These are phyloP conservation scores for Bubalus kerabau DNA, from an alignment of 2,113 vertebrate genomes.

Conservation along the genomic window DNA sequence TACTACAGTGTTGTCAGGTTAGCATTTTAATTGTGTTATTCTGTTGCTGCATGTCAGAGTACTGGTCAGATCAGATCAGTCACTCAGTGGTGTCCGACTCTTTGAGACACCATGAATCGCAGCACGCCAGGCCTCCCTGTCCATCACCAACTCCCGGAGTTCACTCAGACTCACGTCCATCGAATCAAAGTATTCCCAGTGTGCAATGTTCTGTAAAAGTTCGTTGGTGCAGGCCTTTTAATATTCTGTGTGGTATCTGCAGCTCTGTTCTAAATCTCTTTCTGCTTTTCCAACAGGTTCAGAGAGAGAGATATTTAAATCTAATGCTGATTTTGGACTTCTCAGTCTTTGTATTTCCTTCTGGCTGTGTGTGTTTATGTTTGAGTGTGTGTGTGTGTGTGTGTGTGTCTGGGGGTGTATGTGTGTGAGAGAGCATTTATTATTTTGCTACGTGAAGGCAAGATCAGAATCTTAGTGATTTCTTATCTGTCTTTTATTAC, in stretches of 20 bases:
- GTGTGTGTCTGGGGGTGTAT: neutral
- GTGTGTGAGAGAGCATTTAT: too few species aligned
- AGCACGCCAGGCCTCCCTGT: too few species aligned
- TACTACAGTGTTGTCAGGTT: too few species aligned
- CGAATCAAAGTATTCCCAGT: neutral
- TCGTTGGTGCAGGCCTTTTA: fast-evolving
- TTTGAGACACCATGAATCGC: too few species aligned
- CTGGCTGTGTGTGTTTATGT: neutral
- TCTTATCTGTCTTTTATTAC: neutral
- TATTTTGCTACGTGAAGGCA: neutral
- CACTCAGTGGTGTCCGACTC: too few species aligned
- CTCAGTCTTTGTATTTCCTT: neutral
- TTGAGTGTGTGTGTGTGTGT: neutral
- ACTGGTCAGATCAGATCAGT: too few species aligned
- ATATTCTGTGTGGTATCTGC: neutral
- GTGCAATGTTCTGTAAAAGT: neutral
- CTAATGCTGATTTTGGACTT: neutral
- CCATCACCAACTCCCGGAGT: too few species aligned
- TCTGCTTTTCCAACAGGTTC: neutral
- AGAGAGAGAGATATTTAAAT: neutral
- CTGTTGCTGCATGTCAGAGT: too few species aligned
- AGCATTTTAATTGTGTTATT: neutral
- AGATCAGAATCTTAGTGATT: neutral
- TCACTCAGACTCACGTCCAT: too few species aligned
- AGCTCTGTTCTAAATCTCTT: neutral